phyloP scores from a whole-genome alignment of 2,888 invertebrate species.

The Lasius platythorax region DNA sequence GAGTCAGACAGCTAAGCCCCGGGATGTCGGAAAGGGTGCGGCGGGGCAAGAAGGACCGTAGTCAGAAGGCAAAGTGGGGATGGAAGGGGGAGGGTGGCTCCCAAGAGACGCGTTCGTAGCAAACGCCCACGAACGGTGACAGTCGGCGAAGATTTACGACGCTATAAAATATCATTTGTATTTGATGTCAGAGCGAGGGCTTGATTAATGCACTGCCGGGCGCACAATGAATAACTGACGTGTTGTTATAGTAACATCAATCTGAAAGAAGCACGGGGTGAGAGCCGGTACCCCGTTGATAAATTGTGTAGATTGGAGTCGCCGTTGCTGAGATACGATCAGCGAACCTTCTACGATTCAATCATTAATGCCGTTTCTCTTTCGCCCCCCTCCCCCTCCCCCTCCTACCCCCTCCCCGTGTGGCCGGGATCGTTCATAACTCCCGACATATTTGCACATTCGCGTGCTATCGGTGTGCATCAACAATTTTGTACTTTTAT shows the following conservation, averaged over 20 bases:
- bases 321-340: conserved; percentile 81
- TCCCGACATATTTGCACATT: conserved; percentile 26
- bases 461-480: conserved; percentile 20
- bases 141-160: conserved; percentile 84
- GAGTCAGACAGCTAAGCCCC: conserved; percentile 69
- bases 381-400: background rate
- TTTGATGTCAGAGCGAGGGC: conserved; percentile 84
- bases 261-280: conserved; percentile 80
- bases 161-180: conserved; percentile 86
- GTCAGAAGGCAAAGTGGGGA: conserved; percentile 60
- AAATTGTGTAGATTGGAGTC: conserved; percentile 83
- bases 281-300: conserved; percentile 78
- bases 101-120: conserved; percentile 77
- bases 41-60: conserved; percentile 62
- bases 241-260: conserved; percentile 83
- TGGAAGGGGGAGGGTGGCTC: conserved; percentile 60
- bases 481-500: conserved; percentile 27
- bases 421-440: conserved; percentile 39
- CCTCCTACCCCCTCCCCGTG: background rate
- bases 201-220: conserved; percentile 84
- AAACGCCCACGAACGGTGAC: conserved; percentile 80
- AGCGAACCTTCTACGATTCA: conserved; percentile 79
- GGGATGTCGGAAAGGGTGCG: conserved; percentile 45
- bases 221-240: conserved; percentile 83
- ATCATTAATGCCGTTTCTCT: conserved; percentile 77